Evolutionary conservation across 2,888 invertebrate genomes (phyloP), one percentile per base, ranked within the genome.

Genomic region (Brenthis daphne): DNA sequence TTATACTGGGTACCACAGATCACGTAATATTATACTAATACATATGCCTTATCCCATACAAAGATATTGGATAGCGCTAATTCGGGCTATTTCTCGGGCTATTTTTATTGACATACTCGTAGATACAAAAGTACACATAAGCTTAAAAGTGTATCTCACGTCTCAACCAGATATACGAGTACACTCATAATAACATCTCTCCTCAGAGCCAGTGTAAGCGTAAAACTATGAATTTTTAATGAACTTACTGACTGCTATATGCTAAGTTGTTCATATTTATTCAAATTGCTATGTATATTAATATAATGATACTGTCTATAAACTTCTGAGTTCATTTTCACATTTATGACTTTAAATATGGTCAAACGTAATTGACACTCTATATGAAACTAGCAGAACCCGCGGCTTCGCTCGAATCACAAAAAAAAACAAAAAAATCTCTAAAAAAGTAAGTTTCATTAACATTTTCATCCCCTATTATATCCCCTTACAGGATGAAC

Each of bases 211-310:
- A 64, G 63, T 67, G 73, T 72, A 67, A 70, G 70, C 64, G 73
- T 70, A 73, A 67, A 74, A 79, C 80, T 81, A 82, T 84, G 82
- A 80, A 83, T 83, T 84, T 81, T 80, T 83, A 82, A 85, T 81
- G 77, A 66, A 71, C 66, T 76, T 51, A 64, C 66, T 37, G 75
- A 76, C 77, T 77, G 76, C 77, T 75, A 71, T 80, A 80, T 81
- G 82, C 79, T 81, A 81, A 83, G 77, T 80, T 76, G 74, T 78
- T 82, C 84, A 83, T 84, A 79, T 71, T 71, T 68, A 71, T 69
- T 82, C 79, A 85, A 82, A 84, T 81, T 77, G 74, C 76, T 75
- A 67, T 79, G 73, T 73, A 71, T 73, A 80, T 80, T 82, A 80
- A 78, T 77, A 76, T 80, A 80, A 79, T 74, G 69, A 68, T 56